These are phyloP conservation scores for Kryptopterus vitreolus DNA, from an alignment of 2,797 vertebrate species.

Conservation along the genomic window DNA sequence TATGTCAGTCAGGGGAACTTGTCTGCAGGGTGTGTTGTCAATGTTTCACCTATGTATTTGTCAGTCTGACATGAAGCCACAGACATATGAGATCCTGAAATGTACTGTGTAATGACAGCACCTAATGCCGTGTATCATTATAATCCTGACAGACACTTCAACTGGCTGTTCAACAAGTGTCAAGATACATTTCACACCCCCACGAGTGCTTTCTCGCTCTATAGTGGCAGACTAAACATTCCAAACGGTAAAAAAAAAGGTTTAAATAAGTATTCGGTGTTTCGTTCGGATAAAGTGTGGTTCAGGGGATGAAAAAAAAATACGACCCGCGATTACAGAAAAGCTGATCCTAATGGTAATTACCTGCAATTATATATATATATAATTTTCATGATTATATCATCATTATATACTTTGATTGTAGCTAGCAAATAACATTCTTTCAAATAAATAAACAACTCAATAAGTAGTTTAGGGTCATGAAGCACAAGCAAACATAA, in stretches of 20 bases:
- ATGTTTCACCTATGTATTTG: conserved; percentile 41
- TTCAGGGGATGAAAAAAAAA: neutral
- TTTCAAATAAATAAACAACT: neutral
- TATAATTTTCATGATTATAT: neutral
- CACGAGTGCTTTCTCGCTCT: neutral
- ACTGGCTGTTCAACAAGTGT: conserved; percentile 11
- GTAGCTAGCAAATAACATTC: neutral
- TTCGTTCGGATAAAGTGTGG: neutral
- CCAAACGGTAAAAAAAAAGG: conserved; percentile 16
- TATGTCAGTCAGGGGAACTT: neutral
- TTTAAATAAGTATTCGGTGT: neutral
- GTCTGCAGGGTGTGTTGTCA: conserved; percentile 22
- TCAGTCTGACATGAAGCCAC: conserved; percentile 35
- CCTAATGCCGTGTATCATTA: conserved; percentile 17
- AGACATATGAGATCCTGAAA: conserved; percentile 40
- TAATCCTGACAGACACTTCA: conserved; percentile 15
- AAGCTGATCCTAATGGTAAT: neutral
- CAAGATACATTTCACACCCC: neutral
- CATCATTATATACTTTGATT: neutral
- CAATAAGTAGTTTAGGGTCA: neutral
- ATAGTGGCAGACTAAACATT: conserved; percentile 38
- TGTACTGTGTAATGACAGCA: conserved; percentile 33
- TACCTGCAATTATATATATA: neutral
- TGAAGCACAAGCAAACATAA: neutral
- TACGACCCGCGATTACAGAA: neutral